A percentile compares a stretch with the other conserved stretches of the same genome.
Evolutionary conservation across 2,113 vertebrate genomes (phyloP).

Genomic region (Pseudorasbora parva): DNA sequence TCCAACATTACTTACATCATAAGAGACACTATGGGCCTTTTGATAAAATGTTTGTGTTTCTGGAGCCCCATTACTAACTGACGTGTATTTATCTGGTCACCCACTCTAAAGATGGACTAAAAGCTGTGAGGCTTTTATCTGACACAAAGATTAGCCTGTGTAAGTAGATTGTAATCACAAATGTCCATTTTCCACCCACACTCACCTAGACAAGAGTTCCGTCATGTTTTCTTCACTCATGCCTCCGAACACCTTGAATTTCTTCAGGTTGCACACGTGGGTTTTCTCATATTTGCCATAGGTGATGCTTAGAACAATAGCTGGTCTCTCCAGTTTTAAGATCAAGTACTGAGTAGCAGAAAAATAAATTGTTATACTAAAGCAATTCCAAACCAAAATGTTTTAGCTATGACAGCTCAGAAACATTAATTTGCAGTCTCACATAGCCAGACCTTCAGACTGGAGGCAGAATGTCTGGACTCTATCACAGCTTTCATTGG

Average conservation of each 20-base stretch:
- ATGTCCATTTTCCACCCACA: neutral
- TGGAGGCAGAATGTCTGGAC: no score
- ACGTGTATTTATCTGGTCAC: neutral
- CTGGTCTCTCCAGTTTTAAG: conserved; percentile 95
- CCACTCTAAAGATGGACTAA: neutral
- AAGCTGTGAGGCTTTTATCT: neutral
- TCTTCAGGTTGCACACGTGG: conserved; percentile 98
- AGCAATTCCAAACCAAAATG: neutral
- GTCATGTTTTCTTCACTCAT: conserved; percentile 99
- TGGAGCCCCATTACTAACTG: neutral
- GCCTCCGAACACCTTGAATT: conserved; percentile 98
- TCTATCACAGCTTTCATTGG: no score
- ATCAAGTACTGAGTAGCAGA: conserved; percentile 87
- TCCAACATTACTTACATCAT: neutral
- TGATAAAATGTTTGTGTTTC: neutral
- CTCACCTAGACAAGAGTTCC: conserved; percentile 95
- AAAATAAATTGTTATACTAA: neutral
- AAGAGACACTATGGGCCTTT: neutral
- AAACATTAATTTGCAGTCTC: neutral
- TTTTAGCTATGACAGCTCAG: neutral
- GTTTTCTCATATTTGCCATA: conserved; percentile 99
- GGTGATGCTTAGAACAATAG: conserved; percentile 96
- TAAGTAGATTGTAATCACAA: neutral
- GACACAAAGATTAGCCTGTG: neutral
- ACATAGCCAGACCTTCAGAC: no score